These are phyloP conservation scores for Percopsis transmontana DNA, from an alignment of 2,113 vertebrate genomes.

Conservation along the genomic window DNA sequence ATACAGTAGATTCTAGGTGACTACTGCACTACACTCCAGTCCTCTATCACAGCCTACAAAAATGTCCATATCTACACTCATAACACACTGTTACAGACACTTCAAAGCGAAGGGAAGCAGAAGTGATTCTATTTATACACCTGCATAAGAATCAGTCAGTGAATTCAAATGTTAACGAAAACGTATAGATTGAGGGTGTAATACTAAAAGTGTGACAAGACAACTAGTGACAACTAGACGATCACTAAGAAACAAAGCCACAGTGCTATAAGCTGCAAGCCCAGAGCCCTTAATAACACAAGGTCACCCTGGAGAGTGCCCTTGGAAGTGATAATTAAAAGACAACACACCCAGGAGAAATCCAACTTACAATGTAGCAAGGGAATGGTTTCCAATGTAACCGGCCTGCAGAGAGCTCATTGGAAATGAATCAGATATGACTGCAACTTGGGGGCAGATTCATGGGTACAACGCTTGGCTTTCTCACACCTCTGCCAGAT, in stretches of 20 bases:
- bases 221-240: neutral
- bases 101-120: constrained; percentile 38
- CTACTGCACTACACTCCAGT: constrained; percentile 63
- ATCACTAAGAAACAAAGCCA: neutral
- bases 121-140: neutral
- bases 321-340: constrained; percentile 78
- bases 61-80: constrained; percentile 65
- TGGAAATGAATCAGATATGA: constrained; percentile 69
- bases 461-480: neutral
- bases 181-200: neutral
- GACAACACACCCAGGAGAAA: constrained; percentile 65
- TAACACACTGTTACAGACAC: constrained; percentile 43
- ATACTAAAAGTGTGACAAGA: neutral
- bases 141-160: neutral
- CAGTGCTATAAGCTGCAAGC: constrained; percentile 16
- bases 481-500: constrained; percentile 1
- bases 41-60: constrained; percentile 60
- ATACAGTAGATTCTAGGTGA: constrained; percentile 29
- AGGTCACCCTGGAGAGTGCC: constrained; percentile 57
- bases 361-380: constrained; percentile 46
- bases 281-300: constrained; percentile 25
- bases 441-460: constrained; percentile 27
- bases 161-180: neutral
- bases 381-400: constrained; percentile 57
- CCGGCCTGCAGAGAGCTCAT: constrained; percentile 55